Base-by-base conservation (phyloP, 2,113 vertebrate genomes). In the Corapipo altera region DNA sequence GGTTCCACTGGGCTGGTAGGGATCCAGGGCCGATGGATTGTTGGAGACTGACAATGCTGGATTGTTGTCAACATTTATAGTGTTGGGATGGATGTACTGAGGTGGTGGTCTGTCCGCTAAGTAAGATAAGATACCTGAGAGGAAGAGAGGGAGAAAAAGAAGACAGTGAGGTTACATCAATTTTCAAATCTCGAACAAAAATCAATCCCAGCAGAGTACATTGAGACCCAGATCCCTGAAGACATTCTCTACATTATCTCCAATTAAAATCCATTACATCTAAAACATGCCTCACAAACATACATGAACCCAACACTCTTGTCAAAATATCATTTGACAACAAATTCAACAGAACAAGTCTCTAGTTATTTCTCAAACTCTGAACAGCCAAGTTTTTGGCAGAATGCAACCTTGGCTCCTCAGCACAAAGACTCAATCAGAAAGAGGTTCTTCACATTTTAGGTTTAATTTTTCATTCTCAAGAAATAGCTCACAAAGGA, bases 71-170 rank as follows among this genome's bases (percentile, higher is more conserved):
- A 99, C 99, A 91, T 98, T 99, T 77, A 99, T 98, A 90, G 98
- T 98, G 97, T 99, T 99, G 77, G 99, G 99, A 89, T 99, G 99
- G 95, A 99, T 99, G 94, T 99, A 99, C 84, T 99, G 99, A 93
- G 99, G 99, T 33, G 99, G 99, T 61, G 99, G 99, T 95, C 99
- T 98, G 97, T 99, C 99, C 43, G 99, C 99, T 97, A 99, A 97
- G 85, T 99, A 99, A 51, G 99, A 99, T 88, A 99, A 96, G 96
- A 99, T 99, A 93, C 99, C 99, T 99, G 88, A 51, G 17, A 78
- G 86, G 90, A 89, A 13, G 33, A 89, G 73, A 88, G 28, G 23
- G 22, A 20, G 49, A 62, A 84, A 55, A 54, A 79, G 28, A 78
- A 83, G 16, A 49, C 43, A 88, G 18, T n/a, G 39, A 93, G 44